These are phyloP conservation scores for Vulpes vulpes DNA, from an alignment of 2,113 vertebrate species.

Conservation along the genomic window DNA sequence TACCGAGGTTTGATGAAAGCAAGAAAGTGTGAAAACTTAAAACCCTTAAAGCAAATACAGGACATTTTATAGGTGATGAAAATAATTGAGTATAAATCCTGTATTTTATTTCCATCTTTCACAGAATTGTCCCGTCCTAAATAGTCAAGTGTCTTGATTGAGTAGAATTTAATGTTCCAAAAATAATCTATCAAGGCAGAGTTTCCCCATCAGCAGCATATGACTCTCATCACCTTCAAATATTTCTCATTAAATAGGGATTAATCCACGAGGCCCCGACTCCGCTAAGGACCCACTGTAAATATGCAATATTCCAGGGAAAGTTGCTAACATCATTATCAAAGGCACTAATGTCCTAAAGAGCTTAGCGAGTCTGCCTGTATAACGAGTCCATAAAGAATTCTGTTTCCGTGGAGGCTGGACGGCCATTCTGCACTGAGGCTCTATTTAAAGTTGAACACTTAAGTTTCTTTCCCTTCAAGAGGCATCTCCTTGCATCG, in stretches of 20 bases:
- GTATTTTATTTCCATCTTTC: conserved; percentile 72
- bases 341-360: conserved; percentile 10
- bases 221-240: conserved; percentile 42
- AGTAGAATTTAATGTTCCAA: conserved; percentile 45
- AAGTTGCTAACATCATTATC: conserved; percentile 67
- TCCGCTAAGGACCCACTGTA: conserved; percentile 63
- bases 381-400: conserved; percentile 63
- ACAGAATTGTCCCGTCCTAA: conserved; percentile 48
- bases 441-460: conserved; percentile 24
- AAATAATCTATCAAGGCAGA: conserved; percentile 67
- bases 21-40: conserved; percentile 72
- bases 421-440: conserved; percentile 60
- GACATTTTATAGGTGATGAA: conserved; percentile 71
- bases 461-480: conserved; percentile 56
- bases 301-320: conserved; percentile 22
- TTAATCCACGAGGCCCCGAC: conserved; percentile 66
- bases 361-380: conserved; percentile 73
- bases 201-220: conserved; percentile 51
- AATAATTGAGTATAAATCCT: conserved; percentile 68
- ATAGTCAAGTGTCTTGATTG: conserved; percentile 50
- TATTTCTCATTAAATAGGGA: conserved; percentile 81
- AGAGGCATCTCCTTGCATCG: not conserved
- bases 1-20: conserved; percentile 62
- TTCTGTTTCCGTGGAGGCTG: conserved; percentile 74
- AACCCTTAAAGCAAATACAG: conserved; percentile 33